Conservation (phyloP, 2,888 invertebrate species). For the Harpalus rufipes region DNA sequence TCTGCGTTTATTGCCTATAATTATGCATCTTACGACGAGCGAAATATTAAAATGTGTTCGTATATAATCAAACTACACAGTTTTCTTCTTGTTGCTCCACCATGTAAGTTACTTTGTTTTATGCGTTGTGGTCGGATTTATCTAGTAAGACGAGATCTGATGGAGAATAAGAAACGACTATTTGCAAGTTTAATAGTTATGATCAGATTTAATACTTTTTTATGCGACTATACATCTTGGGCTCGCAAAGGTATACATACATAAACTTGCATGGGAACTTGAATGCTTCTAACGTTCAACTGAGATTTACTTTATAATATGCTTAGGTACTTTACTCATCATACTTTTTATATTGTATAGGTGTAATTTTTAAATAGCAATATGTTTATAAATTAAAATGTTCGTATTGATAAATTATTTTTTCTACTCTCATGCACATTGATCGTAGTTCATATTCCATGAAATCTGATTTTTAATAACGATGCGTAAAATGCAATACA, state of each 20-base stretch:
- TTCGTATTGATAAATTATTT: too few relatives aligned
- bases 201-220: conserved; percentile 5
- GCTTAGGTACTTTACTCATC: too few relatives aligned
- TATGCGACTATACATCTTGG: too few relatives aligned
- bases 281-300: not conserved
- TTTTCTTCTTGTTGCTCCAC: conserved; percentile 39
- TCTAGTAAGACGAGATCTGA: conserved; percentile 11
- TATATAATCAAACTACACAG: conserved; percentile 51
- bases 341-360: too few relatives aligned
- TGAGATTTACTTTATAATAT: too few relatives aligned
- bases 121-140: conserved; percentile 41
- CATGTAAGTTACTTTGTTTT: conserved; percentile 45
- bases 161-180: conserved; percentile 8
- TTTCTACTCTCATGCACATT: too few relatives aligned
- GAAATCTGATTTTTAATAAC: too few relatives aligned
- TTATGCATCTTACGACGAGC: conserved; percentile 65
- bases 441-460: too few relatives aligned
- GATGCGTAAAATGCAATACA: too few relatives aligned
- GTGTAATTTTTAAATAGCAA: too few relatives aligned
- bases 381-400: too few relatives aligned
- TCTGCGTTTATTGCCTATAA: conserved; percentile 67
- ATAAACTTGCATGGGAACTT: conserved; percentile 3
- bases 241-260: not conserved
- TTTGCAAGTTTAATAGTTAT: conserved; percentile 43
- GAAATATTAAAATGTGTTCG: conserved; percentile 63